phyloP scores from a whole-genome alignment of 2,797 vertebrate genomes.

The Hipposideros larvatus region DNA sequence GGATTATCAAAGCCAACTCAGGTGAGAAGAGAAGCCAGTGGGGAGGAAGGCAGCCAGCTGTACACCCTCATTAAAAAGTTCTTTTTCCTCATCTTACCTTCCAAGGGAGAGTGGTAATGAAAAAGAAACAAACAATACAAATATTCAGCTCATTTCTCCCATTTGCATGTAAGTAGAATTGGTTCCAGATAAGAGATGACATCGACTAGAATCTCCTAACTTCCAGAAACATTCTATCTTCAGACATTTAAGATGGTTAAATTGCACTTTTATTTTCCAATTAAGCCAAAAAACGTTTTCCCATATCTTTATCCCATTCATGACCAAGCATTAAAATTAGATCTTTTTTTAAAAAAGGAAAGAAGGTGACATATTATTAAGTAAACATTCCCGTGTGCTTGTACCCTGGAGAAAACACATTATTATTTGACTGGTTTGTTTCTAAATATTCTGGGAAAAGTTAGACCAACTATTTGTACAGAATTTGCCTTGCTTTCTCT shows the following conservation, averaged over 20 bases:
- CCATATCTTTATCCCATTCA: background rate
- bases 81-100: background rate
- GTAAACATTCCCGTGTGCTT: background rate
- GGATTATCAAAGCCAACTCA: background rate
- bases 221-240: background rate
- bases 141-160: background rate
- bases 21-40: background rate
- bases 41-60: background rate
- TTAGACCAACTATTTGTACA: background rate
- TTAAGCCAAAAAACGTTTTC: background rate
- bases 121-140: background rate
- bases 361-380: background rate
- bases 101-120: background rate
- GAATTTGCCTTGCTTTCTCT: conserved; percentile 57
- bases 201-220: background rate
- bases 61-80: background rate
- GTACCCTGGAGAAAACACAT: background rate
- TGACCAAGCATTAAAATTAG: background rate
- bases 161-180: background rate
- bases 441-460: conserved; percentile 47
- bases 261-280: background rate
- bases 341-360: background rate
- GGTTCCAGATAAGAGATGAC: background rate
- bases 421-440: conserved; percentile 34
- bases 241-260: background rate